phyloP scores from a whole-genome alignment of 2,113 vertebrate species.

The Myotis davidii region DNA sequence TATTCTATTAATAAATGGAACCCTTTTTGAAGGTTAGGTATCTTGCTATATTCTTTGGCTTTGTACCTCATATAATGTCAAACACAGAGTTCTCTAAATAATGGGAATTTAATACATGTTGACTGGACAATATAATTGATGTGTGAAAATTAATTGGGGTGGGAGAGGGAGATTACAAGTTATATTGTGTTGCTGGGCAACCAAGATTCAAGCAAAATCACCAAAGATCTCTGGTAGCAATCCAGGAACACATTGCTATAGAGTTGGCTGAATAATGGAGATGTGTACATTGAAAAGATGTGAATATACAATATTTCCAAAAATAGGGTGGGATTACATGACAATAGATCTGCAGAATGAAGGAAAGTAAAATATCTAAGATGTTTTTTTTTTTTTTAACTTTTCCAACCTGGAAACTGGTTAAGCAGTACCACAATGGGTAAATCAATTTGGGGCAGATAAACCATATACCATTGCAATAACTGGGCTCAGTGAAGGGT shows the following conservation, averaged over 20 bases:
- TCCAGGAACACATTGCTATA: not conserved
- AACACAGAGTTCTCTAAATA: not conserved
- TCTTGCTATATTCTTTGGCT: not conserved
- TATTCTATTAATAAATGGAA: not conserved
- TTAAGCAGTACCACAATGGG: not conserved
- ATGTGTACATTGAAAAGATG: not conserved
- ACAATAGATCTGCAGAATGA: not conserved
- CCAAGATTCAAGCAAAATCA: not conserved
- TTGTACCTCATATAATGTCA: not conserved
- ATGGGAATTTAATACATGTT: not conserved
- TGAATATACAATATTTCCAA: not conserved
- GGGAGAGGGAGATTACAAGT: not conserved
- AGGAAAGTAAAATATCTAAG: not conserved
- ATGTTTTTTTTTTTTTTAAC: not conserved
- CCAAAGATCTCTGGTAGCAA: not conserved
- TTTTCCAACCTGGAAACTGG: not conserved
- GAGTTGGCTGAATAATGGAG: not conserved
- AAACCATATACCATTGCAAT: not conserved
- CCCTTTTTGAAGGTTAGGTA: not conserved
- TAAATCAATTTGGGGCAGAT: not conserved
- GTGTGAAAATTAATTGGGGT: not conserved
- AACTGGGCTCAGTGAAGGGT: not conserved
- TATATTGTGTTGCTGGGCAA: not conserved
- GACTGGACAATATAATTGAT: not conserved
- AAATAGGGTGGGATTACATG: not conserved